Evolutionary conservation across 2,888 invertebrate species (phyloP).

Genomic region (Operophtera brumata): DNA sequence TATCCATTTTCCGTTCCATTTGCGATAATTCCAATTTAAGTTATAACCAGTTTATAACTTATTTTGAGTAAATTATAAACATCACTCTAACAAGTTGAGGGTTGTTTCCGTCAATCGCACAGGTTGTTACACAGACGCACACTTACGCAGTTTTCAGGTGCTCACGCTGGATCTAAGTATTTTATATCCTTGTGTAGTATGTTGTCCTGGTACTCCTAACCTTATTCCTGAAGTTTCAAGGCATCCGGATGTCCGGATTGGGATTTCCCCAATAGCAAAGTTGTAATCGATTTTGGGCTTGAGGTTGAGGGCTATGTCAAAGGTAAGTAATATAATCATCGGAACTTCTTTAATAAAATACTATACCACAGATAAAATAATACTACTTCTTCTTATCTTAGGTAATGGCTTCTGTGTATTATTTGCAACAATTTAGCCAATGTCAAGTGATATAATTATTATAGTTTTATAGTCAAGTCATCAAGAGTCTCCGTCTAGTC

Average conservation of each 20-base stretch:
- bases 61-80: slow-evolving; percentile 12
- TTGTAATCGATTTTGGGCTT: background rate
- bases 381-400: too few relatives aligned
- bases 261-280: slow-evolving; percentile 1
- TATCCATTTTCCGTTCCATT: slow-evolving; percentile 12
- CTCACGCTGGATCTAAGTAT: slow-evolving; percentile 26
- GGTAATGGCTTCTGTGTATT: too few relatives aligned
- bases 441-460: too few relatives aligned
- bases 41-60: slow-evolving; percentile 21
- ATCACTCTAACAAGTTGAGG: slow-evolving; percentile 19
- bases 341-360: background rate
- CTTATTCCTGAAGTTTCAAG: slow-evolving; percentile 78
- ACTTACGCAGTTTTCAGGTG: slow-evolving; percentile 31
- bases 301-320: too few relatives aligned
- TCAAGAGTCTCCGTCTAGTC: too few relatives aligned
- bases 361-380: too few relatives aligned
- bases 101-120: slow-evolving; percentile 33
- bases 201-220: slow-evolving; percentile 70
- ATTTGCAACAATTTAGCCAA: too few relatives aligned
- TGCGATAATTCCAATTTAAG: slow-evolving; percentile 18
- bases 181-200: slow-evolving; percentile 45
- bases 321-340: background rate
- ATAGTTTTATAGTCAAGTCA: too few relatives aligned
- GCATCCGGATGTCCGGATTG: slow-evolving; percentile 41
- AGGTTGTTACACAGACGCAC: slow-evolving; percentile 48